A percentile compares a stretch with the other conserved stretches of the same genome.
Evolutionary conservation across 2,797 vertebrate species (phyloP).

Genomic region (Sebastes baramenuke): DNA sequence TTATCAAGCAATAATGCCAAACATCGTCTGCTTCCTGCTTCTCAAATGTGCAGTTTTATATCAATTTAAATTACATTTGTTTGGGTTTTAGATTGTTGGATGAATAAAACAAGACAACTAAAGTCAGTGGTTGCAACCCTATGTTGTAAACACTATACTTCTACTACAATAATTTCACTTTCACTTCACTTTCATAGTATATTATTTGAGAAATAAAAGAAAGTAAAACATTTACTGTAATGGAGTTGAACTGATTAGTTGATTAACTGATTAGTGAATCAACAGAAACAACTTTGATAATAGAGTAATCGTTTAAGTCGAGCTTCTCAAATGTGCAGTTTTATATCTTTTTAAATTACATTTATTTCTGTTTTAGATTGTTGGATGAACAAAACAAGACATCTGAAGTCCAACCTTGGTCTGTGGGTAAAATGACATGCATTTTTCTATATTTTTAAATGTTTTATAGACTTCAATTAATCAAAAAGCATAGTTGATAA

Average conservation of each 20-base stretch:
- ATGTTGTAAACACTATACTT: neutral
- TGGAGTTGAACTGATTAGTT: neutral
- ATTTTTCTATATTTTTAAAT: neutral
- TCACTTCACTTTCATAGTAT: too few relatives aligned
- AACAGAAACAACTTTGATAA: neutral
- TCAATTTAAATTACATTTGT: too few relatives aligned
- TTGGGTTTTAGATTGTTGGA: too few relatives aligned
- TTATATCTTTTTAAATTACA: neutral
- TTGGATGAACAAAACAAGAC: neutral
- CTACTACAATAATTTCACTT: too few relatives aligned
- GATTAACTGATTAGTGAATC: neutral
- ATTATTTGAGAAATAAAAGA: too few relatives aligned
- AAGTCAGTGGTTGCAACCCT: too few relatives aligned
- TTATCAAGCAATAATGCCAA: too few relatives aligned
- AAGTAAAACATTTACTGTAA: neutral
- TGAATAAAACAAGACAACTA: too few relatives aligned
- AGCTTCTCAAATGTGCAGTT: neutral
- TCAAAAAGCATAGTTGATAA: too few relatives aligned
- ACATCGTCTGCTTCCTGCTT: too few relatives aligned
- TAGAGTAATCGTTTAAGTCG: rapidly evolving
- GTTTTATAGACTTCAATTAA: too few relatives aligned
- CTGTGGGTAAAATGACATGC: neutral
- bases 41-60: too few relatives aligned
- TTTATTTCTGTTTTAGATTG: neutral
- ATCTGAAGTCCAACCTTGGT: neutral